These are phyloP conservation scores for Heliothis virescens DNA, from an alignment of 1,140 invertebrate genomes.

Conservation along the genomic window DNA sequence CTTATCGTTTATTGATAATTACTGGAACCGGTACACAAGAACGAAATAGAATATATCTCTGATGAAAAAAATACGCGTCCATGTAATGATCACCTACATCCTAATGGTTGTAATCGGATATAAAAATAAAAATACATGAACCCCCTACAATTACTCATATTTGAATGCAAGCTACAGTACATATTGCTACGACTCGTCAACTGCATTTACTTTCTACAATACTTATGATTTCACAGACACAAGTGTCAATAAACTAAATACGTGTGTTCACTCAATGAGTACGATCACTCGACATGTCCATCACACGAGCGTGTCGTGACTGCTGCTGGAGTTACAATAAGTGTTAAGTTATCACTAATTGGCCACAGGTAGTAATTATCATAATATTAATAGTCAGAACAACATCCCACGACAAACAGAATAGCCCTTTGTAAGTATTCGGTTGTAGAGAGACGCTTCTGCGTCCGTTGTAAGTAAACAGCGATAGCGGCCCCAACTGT, in stretches of 20 bases:
- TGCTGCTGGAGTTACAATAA: constrained; percentile 37
- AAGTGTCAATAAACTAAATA: constrained; percentile 35
- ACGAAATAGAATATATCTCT: constrained; percentile 62
- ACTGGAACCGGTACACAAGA: constrained; percentile 78
- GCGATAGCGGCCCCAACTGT: constrained; percentile 34
- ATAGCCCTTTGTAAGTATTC: constrained; percentile 20
- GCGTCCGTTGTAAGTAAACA: constrained; percentile 34
- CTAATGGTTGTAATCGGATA: constrained; percentile 65
- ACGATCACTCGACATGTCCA: constrained; percentile 1
- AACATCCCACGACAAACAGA: constrained; percentile 38
- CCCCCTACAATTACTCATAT: constrained; percentile 57
- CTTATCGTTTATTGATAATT: constrained; percentile 78
- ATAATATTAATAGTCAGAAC: constrained; percentile 34
- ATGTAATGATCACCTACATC: constrained; percentile 60
- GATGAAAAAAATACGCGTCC: constrained; percentile 64
- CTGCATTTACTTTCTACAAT: constrained; percentile 49
- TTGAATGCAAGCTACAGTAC: constrained; percentile 53
- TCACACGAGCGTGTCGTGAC: neutral
- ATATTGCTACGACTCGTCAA: constrained; percentile 46
- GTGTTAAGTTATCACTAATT: constrained; percentile 44
- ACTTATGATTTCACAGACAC: constrained; percentile 38
- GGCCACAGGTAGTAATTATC: constrained; percentile 44
- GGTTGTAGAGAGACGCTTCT: constrained; percentile 24
- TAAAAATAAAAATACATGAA: constrained; percentile 81
- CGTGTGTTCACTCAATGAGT: constrained; percentile 22